Base-by-base conservation (phyloP, 2,888 invertebrate species). In the Aphidoletes aphidimyza region DNA sequence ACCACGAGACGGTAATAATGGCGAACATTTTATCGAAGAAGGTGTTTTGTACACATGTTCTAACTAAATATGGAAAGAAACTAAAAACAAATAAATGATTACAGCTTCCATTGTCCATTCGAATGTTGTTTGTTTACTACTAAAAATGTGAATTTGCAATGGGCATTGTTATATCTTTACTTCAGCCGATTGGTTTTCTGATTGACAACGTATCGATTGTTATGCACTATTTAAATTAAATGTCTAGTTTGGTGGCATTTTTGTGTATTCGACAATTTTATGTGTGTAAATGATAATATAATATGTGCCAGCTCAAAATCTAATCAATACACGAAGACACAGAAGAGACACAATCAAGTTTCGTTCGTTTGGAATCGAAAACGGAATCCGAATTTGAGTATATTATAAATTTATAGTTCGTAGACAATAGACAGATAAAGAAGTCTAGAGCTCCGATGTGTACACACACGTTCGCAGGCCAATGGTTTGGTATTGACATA, bases 371-470 rank as follows among this genome's bases (percentile, higher is more conserved):
- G 1, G 69, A 30, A 14, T 69, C 69, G 42, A 69, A 69, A 69
- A 69, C 30, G 34, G 34, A 30, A 69, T 14, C 54, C 26, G 26
- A 8, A 54, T 54, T 54, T 2, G 69, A 69, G 17, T 69, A 30
- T 26, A 69, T 26, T 69, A 69, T 30, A 69, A 34, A 69, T 69
- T 34, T 69, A 26, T 69, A 30, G 69, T 69, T 69, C 30, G 34
- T 69, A 69, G 34, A 34, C 69, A 69, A 69, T 11, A 69, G 34
- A 69, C 8, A 30, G 14, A 69, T 69, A 30, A 69, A 69, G 34
- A 34, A n/a, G 54, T 54, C 54, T 54, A 54, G 54, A 54, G 9
- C n/a, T n/a, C 22, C 54, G 30, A 69, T 69, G 34, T 14, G 34
- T 34, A 30, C 34, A 54, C 54, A 54, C 34, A 69, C 69, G 34